These are phyloP conservation scores for Cyrtonyx montezumae DNA, from an alignment of 2,113 vertebrate genomes.

Conservation along the genomic window DNA sequence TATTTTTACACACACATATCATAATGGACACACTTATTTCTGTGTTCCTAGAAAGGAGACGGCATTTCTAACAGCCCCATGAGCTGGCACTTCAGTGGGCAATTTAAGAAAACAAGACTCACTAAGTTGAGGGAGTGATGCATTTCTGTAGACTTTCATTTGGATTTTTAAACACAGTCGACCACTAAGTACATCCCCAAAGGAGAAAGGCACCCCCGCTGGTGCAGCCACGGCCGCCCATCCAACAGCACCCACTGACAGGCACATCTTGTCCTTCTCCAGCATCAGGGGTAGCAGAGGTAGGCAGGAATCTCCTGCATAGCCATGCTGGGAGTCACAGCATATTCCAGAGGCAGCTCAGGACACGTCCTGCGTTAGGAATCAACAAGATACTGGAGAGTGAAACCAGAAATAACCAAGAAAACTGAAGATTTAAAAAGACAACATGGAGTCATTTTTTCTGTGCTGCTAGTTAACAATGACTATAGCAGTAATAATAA, in stretches of 20 bases:
- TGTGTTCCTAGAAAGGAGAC: background rate
- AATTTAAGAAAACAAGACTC: background rate
- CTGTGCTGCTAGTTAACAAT: background rate
- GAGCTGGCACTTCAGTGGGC: background rate
- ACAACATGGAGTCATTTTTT: background rate
- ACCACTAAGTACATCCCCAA: accelerated
- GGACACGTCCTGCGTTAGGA: background rate
- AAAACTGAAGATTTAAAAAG: background rate
- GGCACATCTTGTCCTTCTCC: background rate
- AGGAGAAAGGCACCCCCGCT: background rate
- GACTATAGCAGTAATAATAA: background rate
- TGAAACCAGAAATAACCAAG: background rate
- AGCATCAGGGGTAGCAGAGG: background rate
- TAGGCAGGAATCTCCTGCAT: background rate
- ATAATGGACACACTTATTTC: background rate
- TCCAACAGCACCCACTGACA: background rate
- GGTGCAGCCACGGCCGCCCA: background rate
- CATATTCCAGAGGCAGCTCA: background rate
- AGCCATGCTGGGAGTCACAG: background rate
- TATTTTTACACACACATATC: background rate
- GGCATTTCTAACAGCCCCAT: background rate
- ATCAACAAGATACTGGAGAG: background rate
- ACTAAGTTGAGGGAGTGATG: background rate
- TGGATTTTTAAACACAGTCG: background rate
- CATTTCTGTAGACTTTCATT: background rate